Evolutionary conservation across 1,140 invertebrate genomes (phyloP), one percentile per base, ranked within the genome.

Genomic region (Thaumatotibia leucotreta): DNA sequence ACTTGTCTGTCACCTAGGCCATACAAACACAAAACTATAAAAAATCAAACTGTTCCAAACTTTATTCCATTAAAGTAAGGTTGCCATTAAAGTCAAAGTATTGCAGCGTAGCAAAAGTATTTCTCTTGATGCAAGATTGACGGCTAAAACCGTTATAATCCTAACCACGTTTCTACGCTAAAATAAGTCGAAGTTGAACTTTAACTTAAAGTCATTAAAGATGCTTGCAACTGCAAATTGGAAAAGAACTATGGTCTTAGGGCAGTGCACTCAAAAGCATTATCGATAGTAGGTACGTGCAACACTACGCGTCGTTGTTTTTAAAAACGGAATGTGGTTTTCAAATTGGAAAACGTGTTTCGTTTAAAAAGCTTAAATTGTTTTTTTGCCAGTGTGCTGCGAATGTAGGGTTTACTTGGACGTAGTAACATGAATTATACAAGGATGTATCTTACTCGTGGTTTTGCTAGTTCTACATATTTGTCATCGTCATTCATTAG

Each of bases 51-150:
- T 27, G 11, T 22, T 71, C 65, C 76, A 35, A 72, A 74, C 73
- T 66, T 65, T 78, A 68, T 52, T 32, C 39, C 67, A 32, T 68
- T 11, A 66, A 45, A 54, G 67, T 79, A 77, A 52, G 72, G 63
- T 23, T 66, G 68, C 62, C 54, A 65, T 67, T 73, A 67, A 67
- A 67, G 61, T 64, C 65, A 69, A 50, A 35, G 54, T 62, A 29
- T 63, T 64, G 63, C 66, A 62, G 45, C 61, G 65, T 66, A 31
- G 75, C 65, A 74, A 72, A 74, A 72, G 64, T 73, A 74, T 74
- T 65, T 65, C 76, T 63, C 74, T 77, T 77, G 75, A 81, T 79
- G 66, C 49, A 63, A 79, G 80, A 80, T 76, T 81, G 80, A 83
- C 79, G 75, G 69, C 61, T 67, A 69, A 35, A 74, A 73, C 79